phyloP scores from a whole-genome alignment of 2,113 vertebrate species.

The Scortum barcoo region DNA sequence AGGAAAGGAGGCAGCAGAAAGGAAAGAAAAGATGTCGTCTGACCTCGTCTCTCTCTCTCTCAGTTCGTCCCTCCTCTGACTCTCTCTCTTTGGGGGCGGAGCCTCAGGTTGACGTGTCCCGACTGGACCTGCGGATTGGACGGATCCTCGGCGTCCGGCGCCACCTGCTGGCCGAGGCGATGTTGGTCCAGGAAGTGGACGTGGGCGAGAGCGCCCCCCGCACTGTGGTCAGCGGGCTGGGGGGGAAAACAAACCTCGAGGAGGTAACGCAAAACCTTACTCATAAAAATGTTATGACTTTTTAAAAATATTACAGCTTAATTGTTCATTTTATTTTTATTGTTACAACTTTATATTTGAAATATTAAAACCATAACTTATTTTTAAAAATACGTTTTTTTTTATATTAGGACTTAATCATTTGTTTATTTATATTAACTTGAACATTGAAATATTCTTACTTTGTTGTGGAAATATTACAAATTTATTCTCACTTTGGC shows the following conservation, averaged over 20 bases:
- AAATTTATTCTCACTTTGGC: neutral
- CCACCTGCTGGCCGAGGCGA: constrained; percentile 88
- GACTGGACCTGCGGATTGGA: constrained; percentile 93
- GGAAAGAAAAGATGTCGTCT: neutral
- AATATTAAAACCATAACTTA: too few species aligned
- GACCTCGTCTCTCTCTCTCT: neutral
- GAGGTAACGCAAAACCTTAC: constrained; percentile 76
- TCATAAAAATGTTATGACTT: neutral
- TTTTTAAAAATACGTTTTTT: too few species aligned
- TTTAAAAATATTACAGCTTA: neutral
- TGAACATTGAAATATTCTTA: too few species aligned
- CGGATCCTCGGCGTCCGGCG: constrained; percentile 86
- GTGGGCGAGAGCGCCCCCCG: constrained; percentile 89
- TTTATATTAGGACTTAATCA: too few species aligned
- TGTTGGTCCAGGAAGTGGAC: constrained; percentile 92
- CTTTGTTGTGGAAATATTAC: neutral
- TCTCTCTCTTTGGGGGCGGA: constrained; percentile 66
- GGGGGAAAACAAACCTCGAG: constrained; percentile 86
- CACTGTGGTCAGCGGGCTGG: constrained; percentile 91
- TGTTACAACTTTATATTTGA: neutral
- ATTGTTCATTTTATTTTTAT: neutral
- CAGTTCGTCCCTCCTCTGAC: constrained; percentile 37
- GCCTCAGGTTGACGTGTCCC: constrained; percentile 87
- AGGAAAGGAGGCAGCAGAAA: neutral
- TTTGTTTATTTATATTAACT: too few species aligned